Evolutionary conservation across 2,113 vertebrate species (phyloP), one percentile per base, ranked within the genome.

Genomic region (Etheostoma spectabile): DNA sequence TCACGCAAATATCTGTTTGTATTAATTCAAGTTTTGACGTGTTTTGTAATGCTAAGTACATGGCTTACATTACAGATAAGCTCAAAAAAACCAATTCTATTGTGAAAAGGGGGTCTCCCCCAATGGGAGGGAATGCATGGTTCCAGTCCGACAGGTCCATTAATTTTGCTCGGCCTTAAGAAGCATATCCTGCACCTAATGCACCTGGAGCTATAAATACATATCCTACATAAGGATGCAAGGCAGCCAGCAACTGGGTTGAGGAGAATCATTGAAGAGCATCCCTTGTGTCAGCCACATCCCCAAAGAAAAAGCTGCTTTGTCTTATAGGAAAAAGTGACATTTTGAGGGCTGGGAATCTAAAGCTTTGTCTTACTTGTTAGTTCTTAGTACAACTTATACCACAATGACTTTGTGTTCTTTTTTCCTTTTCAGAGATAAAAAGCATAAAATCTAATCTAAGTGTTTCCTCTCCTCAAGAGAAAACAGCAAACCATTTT

Each of bases 171-270:
- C 70, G 71, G 79, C 57, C 89, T 89, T 89, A 75, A 68, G 85
- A 89, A 85, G 86, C 82, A 86, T 86, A 86, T 83, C 90, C 74
- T 80, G 87, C 85, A 90, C 82, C 82, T 83, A 65, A 86, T 60
- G 84, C 92, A 95, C 94, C 94, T 95, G 93, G 77, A 85, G 89
- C 91, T 95, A 95, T 92, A 95, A 95, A 95, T 95, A 96, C 80
- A 85, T 83, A 83, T 74, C 84, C 90, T 91, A 88, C 86, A 92
- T 90, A 88, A 88, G 86, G 75, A 70, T 89, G 86, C 87, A 85
- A 90, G 75, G 90, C 80, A 92, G 88, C 84, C 66, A 71, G 87
- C 70, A 94, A 93, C 86, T 95, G 83, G 94, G 95, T 93, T 95
- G 93, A 64, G 74, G 42, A 86, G 85, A 89, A 86, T 86, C 74